Conservation (phyloP, 2,888 invertebrate genomes). For the Macrosoma leucophasiata region DNA sequence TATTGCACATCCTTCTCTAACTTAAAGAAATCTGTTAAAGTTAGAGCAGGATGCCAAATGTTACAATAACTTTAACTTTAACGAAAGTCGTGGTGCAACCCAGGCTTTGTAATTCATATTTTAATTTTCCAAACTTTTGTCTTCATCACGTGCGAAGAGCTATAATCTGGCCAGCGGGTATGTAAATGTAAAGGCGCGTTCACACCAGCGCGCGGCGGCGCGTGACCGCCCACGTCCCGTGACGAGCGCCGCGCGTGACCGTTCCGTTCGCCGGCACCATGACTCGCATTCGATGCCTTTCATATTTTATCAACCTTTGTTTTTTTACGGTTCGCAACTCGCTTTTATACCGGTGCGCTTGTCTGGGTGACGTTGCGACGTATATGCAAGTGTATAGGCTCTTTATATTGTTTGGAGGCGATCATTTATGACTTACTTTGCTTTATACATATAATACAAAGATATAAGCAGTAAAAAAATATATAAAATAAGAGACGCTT, state of each 20-base stretch:
- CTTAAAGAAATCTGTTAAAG: too few species aligned
- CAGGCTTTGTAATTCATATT: too few species aligned
- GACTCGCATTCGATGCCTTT: slow-evolving; percentile 54
- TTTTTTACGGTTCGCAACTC: slow-evolving; percentile 56
- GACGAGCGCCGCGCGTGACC: slow-evolving; percentile 48
- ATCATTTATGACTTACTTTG: not conserved
- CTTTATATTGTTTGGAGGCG: not conserved
- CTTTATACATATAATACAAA: not conserved
- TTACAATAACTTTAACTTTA: too few species aligned
- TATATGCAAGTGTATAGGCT: not conserved
- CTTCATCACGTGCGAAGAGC: too few species aligned
- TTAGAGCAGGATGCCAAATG: too few species aligned
- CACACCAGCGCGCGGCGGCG: slow-evolving; percentile 51
- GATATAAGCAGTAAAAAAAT: not conserved
- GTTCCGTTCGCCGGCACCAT: slow-evolving; percentile 63
- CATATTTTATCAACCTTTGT: slow-evolving; percentile 42
- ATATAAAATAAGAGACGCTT: too few species aligned
- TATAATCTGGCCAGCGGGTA: slow-evolving; percentile 25
- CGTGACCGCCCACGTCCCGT: slow-evolving; percentile 44
- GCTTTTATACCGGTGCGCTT: slow-evolving; percentile 58
- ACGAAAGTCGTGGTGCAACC: too few species aligned
- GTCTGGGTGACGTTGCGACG: slow-evolving; percentile 19
- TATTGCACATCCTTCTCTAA: too few species aligned
- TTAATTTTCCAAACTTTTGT: too few species aligned
- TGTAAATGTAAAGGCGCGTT: slow-evolving; percentile 59